Evolutionary conservation across 2,797 vertebrate species (phyloP), one percentile per base, ranked within the genome.

Genomic region (Galagoides demidoff): DNA sequence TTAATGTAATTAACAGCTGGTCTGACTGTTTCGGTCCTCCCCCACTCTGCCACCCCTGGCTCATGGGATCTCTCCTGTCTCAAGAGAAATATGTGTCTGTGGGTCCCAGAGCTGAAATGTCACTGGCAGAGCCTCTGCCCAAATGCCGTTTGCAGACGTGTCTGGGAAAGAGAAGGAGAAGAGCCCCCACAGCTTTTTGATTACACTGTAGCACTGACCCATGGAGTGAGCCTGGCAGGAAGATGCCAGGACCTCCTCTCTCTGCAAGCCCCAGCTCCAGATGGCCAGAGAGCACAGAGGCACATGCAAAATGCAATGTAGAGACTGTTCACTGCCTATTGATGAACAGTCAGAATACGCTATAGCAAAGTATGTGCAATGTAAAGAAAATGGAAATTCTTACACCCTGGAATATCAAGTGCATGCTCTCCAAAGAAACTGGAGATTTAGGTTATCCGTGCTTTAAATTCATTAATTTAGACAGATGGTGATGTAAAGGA

Each of bases 391-490:
- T 2, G 39, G 57, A 73, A n/a, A 49, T 25, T 49, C 34, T 71
- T 27, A 81, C 52, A 23, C 37, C 57, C 82, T 31, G 39, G 43
- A 66, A 71, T 87, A 49, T 85, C 89, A 90, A 81, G 82, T 37
- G 85, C 45, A 25, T 66, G 68, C 59, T 92, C 5, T 89, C 52
- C 64, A 73, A 90, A 77, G 94, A 90, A 85, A 86, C 55, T 55
- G 19, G 3, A 5, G 43, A 70, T 77, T 92, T 86, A 85, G 89
- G 92, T 74, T 92, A 76, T 64, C 39, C 86, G 13, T 29, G 34
- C 93, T 96, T 79, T 79, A 76, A 84, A 90, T 90, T 95, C 70
- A 83, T 97, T 95, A 55, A 92, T 90, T 95, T 73, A 88, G 85
- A 52, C 92, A 85, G 89, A 91, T 45, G 77, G 78, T 92, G 93